Conservation (phyloP, 1,140 invertebrate species). For the Lordiphosa mommai region DNA sequence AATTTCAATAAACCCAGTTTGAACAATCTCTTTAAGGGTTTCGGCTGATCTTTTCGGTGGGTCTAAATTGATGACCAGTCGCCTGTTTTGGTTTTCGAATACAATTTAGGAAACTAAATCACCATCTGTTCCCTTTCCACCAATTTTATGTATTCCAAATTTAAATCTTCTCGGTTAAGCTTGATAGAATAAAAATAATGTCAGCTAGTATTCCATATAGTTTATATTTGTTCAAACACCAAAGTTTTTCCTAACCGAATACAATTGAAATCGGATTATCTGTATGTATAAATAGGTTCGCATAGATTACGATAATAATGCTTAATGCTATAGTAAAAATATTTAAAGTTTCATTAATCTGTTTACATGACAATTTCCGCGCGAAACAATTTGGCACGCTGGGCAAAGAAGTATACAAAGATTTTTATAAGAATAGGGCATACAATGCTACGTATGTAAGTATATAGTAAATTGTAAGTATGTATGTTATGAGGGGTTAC, state of each 20-base stretch:
- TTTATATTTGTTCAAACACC: slow-evolving; percentile 71
- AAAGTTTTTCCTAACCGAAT: slow-evolving; percentile 47
- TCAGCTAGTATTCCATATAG: slow-evolving; percentile 15
- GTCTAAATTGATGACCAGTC: no score
- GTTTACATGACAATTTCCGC: slow-evolving; percentile 61
- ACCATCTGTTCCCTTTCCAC: no score
- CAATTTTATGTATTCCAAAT: neutral
- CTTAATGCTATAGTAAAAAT: slow-evolving; percentile 49
- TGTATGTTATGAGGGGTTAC: neutral
- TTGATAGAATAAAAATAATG: neutral
- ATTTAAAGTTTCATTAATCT: slow-evolving; percentile 55
- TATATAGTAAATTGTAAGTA: slow-evolving; percentile 1
- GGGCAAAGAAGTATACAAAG: slow-evolving; percentile 39
- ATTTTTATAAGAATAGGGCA: slow-evolving; percentile 1
- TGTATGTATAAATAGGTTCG: slow-evolving; percentile 58
- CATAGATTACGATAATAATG: slow-evolving; percentile 34
- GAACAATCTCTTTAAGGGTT: no score
- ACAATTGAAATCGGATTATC: slow-evolving; percentile 26
- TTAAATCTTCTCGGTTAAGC: neutral
- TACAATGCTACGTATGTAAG: slow-evolving; percentile 7
- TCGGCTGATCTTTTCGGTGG: no score
- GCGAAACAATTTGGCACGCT: slow-evolving; percentile 66
- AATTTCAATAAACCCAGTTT: no score
- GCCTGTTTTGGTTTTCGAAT: no score
- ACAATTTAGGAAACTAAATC: no score